Base-by-base conservation (phyloP, 2,797 vertebrate genomes). In the Gila robusta region DNA sequence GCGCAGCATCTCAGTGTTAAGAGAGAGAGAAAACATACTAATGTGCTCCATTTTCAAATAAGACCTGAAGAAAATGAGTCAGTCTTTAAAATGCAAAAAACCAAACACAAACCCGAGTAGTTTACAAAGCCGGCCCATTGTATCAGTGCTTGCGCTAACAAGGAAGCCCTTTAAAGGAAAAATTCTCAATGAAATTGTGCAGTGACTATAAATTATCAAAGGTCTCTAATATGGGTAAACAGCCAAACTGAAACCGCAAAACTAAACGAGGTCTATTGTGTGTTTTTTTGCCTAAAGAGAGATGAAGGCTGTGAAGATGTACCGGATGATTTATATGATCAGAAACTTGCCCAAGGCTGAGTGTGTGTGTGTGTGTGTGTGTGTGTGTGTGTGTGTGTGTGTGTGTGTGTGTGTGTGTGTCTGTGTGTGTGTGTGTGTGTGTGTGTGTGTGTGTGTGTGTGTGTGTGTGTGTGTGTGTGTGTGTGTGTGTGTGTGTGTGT, bases 281-380 rank as follows among this genome's bases (percentile, higher is more conserved):
- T 90, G 74, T 86, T 67, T 79, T 64, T 88, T 89, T 80, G 54
- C 78, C 69, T 85, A 26, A 79, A 71, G 82, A 86, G 70, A 89
- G 71, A 81, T 83, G 89, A 85, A 80, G 89, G 85, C 72, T 87
- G 89, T 56, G 28, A 71, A 79, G 81, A 81, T 91, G 84, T 83
- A 84, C 86, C 84, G 82, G 91, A 90, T 93, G 92, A 94, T 94
- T 90, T 94, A 93, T 91, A 91, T 89, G 91, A 91, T 94, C 91
- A 92, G 90, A 93, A 89, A 76, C 85, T 70, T 89, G 91, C 92
- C 88, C 77, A 17, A 82, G 91, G 90, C 86, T 67, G 54, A 83
- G 62, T 84, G 76, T 70, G 62, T 62, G 83, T 72, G 66, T 47
- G 77, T 83, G 69, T 87, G 70, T 78, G 52, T 79, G 54, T 70